Conservation (phyloP, 2,888 invertebrate species). For the Chloromyia formosa region DNA sequence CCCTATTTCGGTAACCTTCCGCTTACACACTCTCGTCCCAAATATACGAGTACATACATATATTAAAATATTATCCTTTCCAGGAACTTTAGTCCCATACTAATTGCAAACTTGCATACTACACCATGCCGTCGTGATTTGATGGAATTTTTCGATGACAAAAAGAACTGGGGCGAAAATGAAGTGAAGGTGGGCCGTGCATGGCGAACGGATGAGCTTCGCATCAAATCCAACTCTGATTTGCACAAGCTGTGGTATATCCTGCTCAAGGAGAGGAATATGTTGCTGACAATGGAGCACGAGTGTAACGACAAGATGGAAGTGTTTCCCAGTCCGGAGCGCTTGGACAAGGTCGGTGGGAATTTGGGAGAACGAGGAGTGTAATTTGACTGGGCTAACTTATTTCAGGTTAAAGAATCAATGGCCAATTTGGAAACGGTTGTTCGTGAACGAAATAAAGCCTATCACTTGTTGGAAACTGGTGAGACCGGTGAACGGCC, state of each 20-base stretch:
- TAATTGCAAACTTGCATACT: conserved; percentile 53
- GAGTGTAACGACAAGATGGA: conserved; percentile 73
- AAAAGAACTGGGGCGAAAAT: conserved; percentile 82
- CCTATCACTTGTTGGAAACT: conserved; percentile 89
- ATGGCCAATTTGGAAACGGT: conserved; percentile 94
- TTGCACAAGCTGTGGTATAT: conserved; percentile 95
- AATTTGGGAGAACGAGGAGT: not conserved
- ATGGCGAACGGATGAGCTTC: conserved; percentile 89
- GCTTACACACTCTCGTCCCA: not conserved
- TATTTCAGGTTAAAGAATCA: conserved; percentile 78
- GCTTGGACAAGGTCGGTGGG: conserved; percentile 80
- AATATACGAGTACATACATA: not conserved
- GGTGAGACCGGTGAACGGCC: conserved; percentile 85
- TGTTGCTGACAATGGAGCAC: conserved; percentile 96
- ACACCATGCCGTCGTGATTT: conserved; percentile 66
- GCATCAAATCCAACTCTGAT: conserved; percentile 94
- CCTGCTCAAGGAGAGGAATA: conserved; percentile 94
- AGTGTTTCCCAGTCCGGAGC: conserved; percentile 89
- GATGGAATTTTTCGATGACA: conserved; percentile 90
- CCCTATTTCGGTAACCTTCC: not conserved
- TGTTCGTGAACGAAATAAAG: conserved; percentile 89
- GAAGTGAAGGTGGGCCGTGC: conserved; percentile 83
- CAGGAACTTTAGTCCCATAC: conserved; percentile 6
- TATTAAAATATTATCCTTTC: not conserved
- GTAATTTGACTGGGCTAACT: not conserved